Percentiles rank a stretch among this genome's conserved stretches.
These are phyloP conservation scores for Steromphala cineraria DNA, from an alignment of 2,888 invertebrate species.

Conservation along the genomic window DNA sequence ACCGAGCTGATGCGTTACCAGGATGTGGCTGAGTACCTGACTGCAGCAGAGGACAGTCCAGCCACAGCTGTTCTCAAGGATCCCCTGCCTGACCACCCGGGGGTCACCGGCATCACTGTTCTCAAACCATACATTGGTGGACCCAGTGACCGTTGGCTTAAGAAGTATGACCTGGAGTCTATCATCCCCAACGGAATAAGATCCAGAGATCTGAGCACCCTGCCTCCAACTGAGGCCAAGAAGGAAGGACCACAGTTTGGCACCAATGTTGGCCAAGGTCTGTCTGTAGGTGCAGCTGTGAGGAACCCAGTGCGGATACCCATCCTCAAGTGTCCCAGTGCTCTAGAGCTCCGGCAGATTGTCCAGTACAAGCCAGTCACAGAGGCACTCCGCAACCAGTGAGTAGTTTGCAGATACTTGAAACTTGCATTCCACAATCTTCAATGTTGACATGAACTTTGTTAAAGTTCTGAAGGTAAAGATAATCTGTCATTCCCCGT, in stretches of 20 bases:
- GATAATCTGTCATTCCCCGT: too few species aligned
- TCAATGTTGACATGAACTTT: too few species aligned
- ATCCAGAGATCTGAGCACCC: slow-evolving; percentile 67
- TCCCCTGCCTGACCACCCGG: slow-evolving; percentile 71
- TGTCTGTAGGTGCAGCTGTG: slow-evolving; percentile 65
- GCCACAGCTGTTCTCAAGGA: slow-evolving; percentile 72
- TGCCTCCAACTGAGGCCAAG: slow-evolving; percentile 70
- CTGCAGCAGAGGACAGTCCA: slow-evolving; percentile 69
- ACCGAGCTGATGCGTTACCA: slow-evolving; percentile 72
- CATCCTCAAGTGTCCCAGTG: slow-evolving; percentile 69
- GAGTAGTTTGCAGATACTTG: slow-evolving; percentile 29
- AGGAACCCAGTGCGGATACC: slow-evolving; percentile 51
- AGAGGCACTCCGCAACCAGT: slow-evolving; percentile 59
- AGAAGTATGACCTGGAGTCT: slow-evolving; percentile 67
- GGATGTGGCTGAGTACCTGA: slow-evolving; percentile 71
- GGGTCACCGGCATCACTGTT: slow-evolving; percentile 70
- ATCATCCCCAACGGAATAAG: slow-evolving; percentile 73
- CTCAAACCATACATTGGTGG: slow-evolving; percentile 67
- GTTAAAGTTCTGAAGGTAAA: too few species aligned
- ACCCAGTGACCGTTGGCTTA: slow-evolving; percentile 71
- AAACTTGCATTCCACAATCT: too few species aligned
- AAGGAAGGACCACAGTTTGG: slow-evolving; percentile 71
- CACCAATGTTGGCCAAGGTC: slow-evolving; percentile 69
- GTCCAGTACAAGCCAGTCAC: slow-evolving; percentile 72
- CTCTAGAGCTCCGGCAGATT: slow-evolving; percentile 69